These are phyloP conservation scores for Leptogaster cylindrica DNA, from an alignment of 2,888 invertebrate genomes.

Conservation along the genomic window DNA sequence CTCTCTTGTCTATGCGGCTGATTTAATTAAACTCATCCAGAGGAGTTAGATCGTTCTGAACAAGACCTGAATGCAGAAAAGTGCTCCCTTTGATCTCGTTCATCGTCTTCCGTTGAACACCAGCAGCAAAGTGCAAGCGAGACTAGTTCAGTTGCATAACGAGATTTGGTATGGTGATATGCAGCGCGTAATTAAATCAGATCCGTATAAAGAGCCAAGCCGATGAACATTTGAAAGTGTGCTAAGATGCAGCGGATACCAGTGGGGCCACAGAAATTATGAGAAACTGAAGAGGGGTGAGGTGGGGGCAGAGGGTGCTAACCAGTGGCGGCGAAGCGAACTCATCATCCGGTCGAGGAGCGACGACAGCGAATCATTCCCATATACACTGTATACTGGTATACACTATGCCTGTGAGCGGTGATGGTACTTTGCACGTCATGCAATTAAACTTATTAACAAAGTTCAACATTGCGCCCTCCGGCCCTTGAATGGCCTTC, in stretches of 20 bases:
- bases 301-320: not conserved
- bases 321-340: not conserved
- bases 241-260: not conserved
- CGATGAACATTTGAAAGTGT: constrained; percentile 6
- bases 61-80: constrained; percentile 15
- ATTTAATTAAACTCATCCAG: constrained; percentile 34
- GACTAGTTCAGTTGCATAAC: constrained; percentile 25
- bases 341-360: no score
- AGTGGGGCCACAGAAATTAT: not conserved
- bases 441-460: constrained; percentile 36
- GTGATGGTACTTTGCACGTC: constrained; percentile 2
- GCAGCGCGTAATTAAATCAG: constrained; percentile 37
- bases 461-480: constrained; percentile 15
- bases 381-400: no score
- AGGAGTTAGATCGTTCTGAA: not conserved
- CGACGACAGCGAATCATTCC: no score
- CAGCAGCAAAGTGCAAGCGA: not conserved
- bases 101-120: not conserved
- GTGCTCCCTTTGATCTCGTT: constrained; percentile 24
- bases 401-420: no score
- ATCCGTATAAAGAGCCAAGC: constrained; percentile 19
- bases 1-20: constrained; percentile 14
- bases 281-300: not conserved
- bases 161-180: constrained; percentile 20
- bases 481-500: no score